Evolutionary conservation across 2,797 vertebrate genomes (phyloP).

Genomic region (Nothura maculosa): DNA sequence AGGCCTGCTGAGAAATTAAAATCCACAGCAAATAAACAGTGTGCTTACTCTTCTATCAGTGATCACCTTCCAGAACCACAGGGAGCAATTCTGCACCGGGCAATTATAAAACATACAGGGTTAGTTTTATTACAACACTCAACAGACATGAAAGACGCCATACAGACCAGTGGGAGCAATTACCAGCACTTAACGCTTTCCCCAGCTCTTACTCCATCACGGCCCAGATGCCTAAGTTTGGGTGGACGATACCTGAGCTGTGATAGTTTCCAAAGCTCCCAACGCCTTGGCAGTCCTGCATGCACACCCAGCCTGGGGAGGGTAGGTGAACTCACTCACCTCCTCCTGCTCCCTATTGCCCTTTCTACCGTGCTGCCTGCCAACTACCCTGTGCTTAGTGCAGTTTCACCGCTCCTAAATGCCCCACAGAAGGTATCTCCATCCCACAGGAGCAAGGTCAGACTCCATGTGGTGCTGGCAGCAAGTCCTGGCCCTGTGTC

Average conservation of each 20-base stretch:
- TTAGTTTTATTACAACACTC: neutral
- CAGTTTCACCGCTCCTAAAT: too few relatives aligned
- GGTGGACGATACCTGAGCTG: neutral
- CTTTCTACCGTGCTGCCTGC: too few relatives aligned
- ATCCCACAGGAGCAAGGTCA: too few relatives aligned
- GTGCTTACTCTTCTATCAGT: neutral
- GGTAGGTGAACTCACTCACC: neutral
- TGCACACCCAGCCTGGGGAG: neutral
- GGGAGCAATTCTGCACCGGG: neutral
- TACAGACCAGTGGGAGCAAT: neutral
- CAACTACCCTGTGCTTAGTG: too few relatives aligned
- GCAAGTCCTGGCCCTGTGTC: too few relatives aligned
- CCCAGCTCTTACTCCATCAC: neutral
- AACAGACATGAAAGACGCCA: neutral
- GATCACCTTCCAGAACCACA: accelerated
- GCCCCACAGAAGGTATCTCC: too few relatives aligned
- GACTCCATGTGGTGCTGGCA: too few relatives aligned
- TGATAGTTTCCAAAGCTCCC: neutral
- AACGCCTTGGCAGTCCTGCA: neutral
- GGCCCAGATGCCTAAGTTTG: neutral
- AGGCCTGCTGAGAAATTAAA: neutral
- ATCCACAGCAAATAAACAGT: neutral
- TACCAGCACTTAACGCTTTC: neutral
- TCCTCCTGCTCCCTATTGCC: too few relatives aligned
- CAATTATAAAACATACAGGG: neutral